Base-by-base conservation (phyloP, 2,113 vertebrate genomes). In the Prunella fulvescens region DNA sequence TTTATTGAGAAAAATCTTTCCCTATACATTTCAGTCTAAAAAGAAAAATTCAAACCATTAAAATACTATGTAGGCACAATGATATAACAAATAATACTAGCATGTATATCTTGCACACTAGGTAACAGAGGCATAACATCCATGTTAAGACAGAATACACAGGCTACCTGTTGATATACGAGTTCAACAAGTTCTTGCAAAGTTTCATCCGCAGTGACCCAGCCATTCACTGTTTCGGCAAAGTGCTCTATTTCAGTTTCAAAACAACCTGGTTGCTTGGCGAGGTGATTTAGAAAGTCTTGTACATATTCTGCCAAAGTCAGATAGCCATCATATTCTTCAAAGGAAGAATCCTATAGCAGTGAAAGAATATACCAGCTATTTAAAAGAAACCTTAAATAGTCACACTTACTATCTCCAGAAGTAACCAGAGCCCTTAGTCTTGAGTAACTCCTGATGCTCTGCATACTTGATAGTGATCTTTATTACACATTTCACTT, bases 171-270 rank as follows among this genome's bases (percentile, higher is more conserved):
- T 39, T 98, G 98, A 96, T 98, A 99, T 88, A 99, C 97, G 80
- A 99, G 98, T 77, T 99, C 99, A 86, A 99, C 99, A 77, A 99
- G 98, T 88, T 99, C 99, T 79, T 98, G 94, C 83, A 99, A 97
- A 86, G 97, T 91, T 95, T 98, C 98, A 56, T 99, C 98, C 11
- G 98, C 98, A 57, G 98, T 98, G 60, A 99, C 98, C 93, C 98
- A 99, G 82, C 94, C 95, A 91, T 99, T 99, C 74, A 99, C 92
- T 50, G 97, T 98, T 69, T 97, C 96, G 1, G 98, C 97, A 94
- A 99, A 99, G 31, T 98, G 95, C 40, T 98, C 98, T 81, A 99
- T 98, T 92, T 99, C 99, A 8, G 97, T 97, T 96, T 99, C 99
- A 96, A 99, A 99, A 86, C 99, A 98, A 16, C 98, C 99, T 7